These are phyloP conservation scores for Eulimnadia texana DNA, from an alignment of 1,140 invertebrate genomes.

Conservation along the genomic window DNA sequence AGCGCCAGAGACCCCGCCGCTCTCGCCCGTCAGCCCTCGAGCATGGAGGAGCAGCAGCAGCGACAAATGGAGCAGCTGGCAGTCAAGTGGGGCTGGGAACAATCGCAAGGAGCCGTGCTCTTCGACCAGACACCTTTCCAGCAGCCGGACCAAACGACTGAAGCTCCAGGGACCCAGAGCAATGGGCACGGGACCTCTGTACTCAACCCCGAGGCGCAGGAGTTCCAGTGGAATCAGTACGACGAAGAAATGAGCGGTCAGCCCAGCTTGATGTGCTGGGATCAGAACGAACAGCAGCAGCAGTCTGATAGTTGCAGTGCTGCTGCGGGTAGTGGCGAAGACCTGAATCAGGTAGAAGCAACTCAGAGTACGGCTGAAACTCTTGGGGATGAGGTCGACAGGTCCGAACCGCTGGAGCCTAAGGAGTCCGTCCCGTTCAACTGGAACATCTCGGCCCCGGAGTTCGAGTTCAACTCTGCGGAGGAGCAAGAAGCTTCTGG, in stretches of 20 bases:
- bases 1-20: slow-evolving; percentile 7
- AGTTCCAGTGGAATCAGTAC: slow-evolving; percentile 8
- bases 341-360: too few species aligned
- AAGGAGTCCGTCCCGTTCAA: slow-evolving; percentile 1
- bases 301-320: neutral
- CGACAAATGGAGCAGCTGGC: slow-evolving; percentile 8
- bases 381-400: too few species aligned
- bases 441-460: slow-evolving; percentile 7
- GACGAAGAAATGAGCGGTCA: slow-evolving; percentile 5
- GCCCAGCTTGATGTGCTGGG: slow-evolving; percentile 4
- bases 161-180: too few species aligned
- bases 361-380: too few species aligned
- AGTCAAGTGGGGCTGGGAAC: slow-evolving; percentile 18
- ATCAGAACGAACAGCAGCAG: slow-evolving; percentile 1
- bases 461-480: neutral
- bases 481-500: neutral
- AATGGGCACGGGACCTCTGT: slow-evolving; percentile 4
- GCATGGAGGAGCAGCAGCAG: slow-evolving; percentile 19
- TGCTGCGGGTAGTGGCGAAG: neutral
- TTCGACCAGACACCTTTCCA: neutral
- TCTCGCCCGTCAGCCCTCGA: slow-evolving; percentile 14
- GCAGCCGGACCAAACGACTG: slow-evolving; percentile 4
- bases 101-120: slow-evolving; percentile 11
- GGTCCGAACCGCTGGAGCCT: neutral
- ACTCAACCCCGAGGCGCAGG: neutral